Conservation (phyloP, 2,888 invertebrate species). For the Drosophila borealis region DNA sequence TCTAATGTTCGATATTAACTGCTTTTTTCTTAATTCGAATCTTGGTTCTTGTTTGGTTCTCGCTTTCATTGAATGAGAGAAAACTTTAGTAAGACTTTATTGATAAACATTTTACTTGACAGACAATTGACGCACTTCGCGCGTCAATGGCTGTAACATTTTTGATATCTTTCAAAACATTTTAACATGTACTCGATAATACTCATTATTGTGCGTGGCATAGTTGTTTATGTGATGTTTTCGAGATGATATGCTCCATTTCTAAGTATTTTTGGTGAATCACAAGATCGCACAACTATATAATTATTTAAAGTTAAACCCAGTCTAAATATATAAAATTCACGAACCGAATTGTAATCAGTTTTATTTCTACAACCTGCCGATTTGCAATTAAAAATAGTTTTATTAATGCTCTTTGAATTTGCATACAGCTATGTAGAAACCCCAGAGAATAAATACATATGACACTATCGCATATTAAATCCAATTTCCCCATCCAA, state of each 20-base stretch:
- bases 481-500: constrained; percentile 15
- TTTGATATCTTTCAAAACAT: constrained; percentile 12
- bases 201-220: constrained; percentile 17
- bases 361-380: background rate
- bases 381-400: constrained; percentile 26
- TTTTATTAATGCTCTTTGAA: constrained; percentile 14
- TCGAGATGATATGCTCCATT: constrained; percentile 26
- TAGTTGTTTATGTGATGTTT: constrained; percentile 13
- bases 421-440: constrained; percentile 21
- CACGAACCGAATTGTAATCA: background rate
- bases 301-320: background rate
- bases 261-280: constrained; percentile 19
- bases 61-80: constrained; percentile 6
- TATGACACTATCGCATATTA: background rate
- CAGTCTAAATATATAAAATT: background rate
- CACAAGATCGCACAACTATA: background rate
- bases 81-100: constrained; percentile 13
- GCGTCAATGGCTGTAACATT: constrained; percentile 20
- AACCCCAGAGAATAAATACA: constrained; percentile 13
- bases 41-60: background rate
- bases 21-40: too few species aligned
- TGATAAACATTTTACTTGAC: constrained; percentile 11
- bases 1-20: too few species aligned
- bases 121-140: constrained; percentile 48
- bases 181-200: constrained; percentile 53